These are phyloP conservation scores for Bubo bubo DNA, from an alignment of 2,113 vertebrate genomes.

Conservation along the genomic window DNA sequence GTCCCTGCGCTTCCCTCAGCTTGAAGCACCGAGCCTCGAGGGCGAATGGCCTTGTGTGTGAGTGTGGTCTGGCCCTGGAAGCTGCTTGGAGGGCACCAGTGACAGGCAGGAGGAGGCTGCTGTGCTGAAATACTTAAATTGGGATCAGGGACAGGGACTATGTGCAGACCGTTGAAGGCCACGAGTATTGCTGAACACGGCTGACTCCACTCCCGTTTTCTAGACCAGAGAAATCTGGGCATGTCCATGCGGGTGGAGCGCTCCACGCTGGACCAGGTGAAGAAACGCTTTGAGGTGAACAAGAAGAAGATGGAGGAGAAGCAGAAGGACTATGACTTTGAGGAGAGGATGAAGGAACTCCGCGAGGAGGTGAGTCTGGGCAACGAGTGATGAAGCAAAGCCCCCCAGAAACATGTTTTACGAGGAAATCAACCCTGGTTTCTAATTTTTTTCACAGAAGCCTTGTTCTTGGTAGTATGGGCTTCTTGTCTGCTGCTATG, in stretches of 20 bases:
- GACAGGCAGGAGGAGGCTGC: background rate
- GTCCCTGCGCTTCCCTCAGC: background rate
- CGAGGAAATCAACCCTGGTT: background rate
- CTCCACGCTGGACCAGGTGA: slow-evolving; percentile 96
- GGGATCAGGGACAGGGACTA: background rate
- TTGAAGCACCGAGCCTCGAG: background rate
- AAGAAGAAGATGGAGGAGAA: slow-evolving; percentile 99
- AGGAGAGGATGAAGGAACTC: slow-evolving; percentile 97
- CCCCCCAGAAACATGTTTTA: background rate
- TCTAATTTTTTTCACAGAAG: background rate
- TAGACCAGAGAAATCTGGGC: slow-evolving; percentile 97
- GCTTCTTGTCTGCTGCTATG: background rate
- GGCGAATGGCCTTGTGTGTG: accelerated
- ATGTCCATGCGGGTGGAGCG: slow-evolving; percentile 99
- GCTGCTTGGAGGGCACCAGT: background rate
- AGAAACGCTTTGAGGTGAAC: slow-evolving; percentile 95
- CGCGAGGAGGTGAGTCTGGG: slow-evolving; percentile 88
- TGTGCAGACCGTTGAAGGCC: background rate
- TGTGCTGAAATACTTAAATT: background rate
- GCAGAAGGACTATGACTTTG: slow-evolving; percentile 98
- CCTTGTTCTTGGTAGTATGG: background rate
- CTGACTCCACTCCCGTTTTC: background rate
- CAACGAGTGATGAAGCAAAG: accelerated
- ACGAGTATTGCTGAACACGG: accelerated
- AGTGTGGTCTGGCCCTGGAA: background rate